phyloP scores from a whole-genome alignment of 2,888 invertebrate genomes.

The Epirrhoe alternata region DNA sequence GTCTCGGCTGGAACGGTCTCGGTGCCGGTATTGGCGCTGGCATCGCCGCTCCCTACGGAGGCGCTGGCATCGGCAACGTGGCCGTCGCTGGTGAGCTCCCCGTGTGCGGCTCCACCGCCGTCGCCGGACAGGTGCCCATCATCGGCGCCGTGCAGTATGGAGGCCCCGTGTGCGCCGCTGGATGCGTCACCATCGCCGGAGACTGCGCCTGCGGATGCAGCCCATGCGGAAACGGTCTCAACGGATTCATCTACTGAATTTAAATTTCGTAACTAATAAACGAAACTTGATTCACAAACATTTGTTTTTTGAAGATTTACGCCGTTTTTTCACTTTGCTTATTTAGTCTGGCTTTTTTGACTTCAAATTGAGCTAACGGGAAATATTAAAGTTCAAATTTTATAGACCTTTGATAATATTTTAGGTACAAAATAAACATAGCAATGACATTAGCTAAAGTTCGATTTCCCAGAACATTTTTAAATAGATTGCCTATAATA shows the following conservation, averaged over 20 bases:
- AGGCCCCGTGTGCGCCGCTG: slow-evolving; percentile 52
- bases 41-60: slow-evolving; percentile 40
- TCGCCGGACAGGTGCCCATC: slow-evolving; percentile 55
- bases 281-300: background rate
- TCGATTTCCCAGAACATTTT: too few species aligned
- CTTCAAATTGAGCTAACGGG: too few species aligned
- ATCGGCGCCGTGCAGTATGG: slow-evolving; percentile 51
- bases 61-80: slow-evolving; percentile 45
- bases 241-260: slow-evolving; percentile 1
- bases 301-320: too few species aligned
- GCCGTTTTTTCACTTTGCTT: too few species aligned
- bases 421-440: too few species aligned
- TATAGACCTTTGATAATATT: too few species aligned
- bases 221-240: background rate
- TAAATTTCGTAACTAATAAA: background rate
- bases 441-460: too few species aligned
- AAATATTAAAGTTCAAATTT: too few species aligned
- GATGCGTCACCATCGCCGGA: slow-evolving; percentile 51
- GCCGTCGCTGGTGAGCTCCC: slow-evolving; percentile 47
- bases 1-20: slow-evolving; percentile 10
- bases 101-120: slow-evolving; percentile 49
- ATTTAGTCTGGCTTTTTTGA: too few species aligned
- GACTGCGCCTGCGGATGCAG: slow-evolving; percentile 39
- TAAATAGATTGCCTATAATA: too few species aligned
- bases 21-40: slow-evolving; percentile 12